Evolutionary conservation across 1,140 invertebrate genomes (phyloP), one percentile per base, ranked within the genome.

Genomic region (Heterodera schachtii): DNA sequence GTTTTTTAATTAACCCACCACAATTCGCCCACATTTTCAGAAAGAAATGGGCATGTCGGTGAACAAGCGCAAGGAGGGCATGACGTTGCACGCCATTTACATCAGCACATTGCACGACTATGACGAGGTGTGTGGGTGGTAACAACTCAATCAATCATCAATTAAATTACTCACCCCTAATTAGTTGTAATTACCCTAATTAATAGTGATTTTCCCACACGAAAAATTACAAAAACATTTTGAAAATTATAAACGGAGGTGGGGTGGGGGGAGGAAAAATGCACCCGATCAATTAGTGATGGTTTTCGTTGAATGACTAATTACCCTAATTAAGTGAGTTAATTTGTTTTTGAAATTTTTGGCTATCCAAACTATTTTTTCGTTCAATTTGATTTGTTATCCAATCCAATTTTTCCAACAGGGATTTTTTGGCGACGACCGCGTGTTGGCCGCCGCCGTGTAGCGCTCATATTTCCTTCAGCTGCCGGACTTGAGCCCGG

Each of bases 51-150:
- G 81, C 74, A 16, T 85, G 31, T 60, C n/a, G 11, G 31, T 75
- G 9, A 77, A 41, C 52, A 64, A 64, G 57, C 57, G 19, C 57
- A 13, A 19, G 57, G 57, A 64, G 57, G 57, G 57, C 57, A n/a
- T 64, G 57, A 13, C 73, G 16, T 77, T 86, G 80, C 81, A 86
- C 79, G 84, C 60, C 57, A 52, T 85, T 47, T 84, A 85, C 74
- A 43, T 84, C 41, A 75, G 69, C 67, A 71, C 84, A n/a, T 69
- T 84, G 21, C 76, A 85, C 73, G 84, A 84, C 46, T 84, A 84
- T 66, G 84, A 84, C 57, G 84, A 84, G 52, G 83, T 81, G 13
- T 52, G 44, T 66, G 9, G 52, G 19, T 64, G 4, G 5, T 19
- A 5, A 64, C 5, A 64, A n/a, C 13, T 19, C 2, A 64, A 31